phyloP scores from a whole-genome alignment of 2,888 invertebrate species.

The Laspeyria flexula region DNA sequence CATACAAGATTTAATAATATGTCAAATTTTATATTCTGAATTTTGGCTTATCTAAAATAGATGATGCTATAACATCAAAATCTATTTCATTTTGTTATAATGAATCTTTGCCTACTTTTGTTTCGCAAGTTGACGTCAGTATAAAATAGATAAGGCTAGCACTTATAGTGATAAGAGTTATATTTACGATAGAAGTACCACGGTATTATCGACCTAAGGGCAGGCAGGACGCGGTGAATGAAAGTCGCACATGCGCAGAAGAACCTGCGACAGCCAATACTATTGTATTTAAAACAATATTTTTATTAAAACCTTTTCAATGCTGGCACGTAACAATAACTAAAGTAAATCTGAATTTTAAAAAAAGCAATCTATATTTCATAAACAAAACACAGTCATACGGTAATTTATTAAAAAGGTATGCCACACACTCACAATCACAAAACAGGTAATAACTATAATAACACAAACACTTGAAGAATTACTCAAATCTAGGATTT shows the following conservation, averaged over 20 bases:
- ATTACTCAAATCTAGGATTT: not conserved
- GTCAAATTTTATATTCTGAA: no score
- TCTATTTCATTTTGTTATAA: no score
- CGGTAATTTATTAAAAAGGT: not conserved
- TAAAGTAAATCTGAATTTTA: not conserved
- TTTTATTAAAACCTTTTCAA: not conserved
- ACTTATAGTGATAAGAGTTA: constrained; percentile 21
- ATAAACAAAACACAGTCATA: constrained; percentile 34
- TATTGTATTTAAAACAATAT: constrained; percentile 36
- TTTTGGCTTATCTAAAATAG: no score
- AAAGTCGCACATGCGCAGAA: constrained; percentile 61
- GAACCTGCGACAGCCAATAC: constrained; percentile 29
- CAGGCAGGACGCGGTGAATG: constrained; percentile 59
- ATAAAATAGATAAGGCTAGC: constrained; percentile 13
- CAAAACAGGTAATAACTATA: not conserved
- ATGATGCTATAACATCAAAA: no score
- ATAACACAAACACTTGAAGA: constrained; percentile 4
- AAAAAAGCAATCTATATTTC: no score
- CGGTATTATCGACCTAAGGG: constrained; percentile 57
- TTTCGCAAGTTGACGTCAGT: constrained; percentile 5
- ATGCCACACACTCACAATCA: constrained; percentile 13
- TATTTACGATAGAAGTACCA: constrained; percentile 37
- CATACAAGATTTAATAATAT: no score
- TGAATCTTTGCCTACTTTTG: not conserved
- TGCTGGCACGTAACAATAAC: not conserved